These are phyloP conservation scores for Apotomis capreana DNA, from an alignment of 2,888 invertebrate genomes.

Conservation along the genomic window DNA sequence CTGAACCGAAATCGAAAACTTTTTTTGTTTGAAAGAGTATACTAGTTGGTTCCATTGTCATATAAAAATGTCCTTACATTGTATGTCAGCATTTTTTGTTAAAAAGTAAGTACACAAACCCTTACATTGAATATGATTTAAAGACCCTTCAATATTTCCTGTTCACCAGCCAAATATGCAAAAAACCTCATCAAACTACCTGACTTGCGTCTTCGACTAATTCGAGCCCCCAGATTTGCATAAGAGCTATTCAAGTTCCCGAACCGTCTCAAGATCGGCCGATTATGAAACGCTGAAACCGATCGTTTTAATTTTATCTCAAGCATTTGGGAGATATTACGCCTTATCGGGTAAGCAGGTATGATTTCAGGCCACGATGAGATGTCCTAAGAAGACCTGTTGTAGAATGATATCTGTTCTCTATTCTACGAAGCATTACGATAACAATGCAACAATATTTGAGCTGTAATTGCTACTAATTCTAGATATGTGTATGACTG, in stretches of 20 bases:
- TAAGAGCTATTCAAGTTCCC: constrained; percentile 70
- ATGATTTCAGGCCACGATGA: not conserved
- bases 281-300: constrained; percentile 63
- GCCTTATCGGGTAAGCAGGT: not conserved
- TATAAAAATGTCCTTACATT: too few species aligned
- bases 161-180: constrained; percentile 7
- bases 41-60: too few species aligned
- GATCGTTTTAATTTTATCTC: constrained; percentile 42
- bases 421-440: too few species aligned
- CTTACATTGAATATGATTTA: not conserved
- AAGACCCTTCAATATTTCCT: constrained; percentile 9
- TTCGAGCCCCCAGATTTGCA: constrained; percentile 58
- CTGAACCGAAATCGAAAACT: too few species aligned
- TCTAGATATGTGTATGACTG: too few species aligned
- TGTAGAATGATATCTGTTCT: not conserved
- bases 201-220: constrained; percentile 22
- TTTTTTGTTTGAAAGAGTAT: too few species aligned
- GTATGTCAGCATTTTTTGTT: too few species aligned
- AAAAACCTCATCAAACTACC: constrained; percentile 20
- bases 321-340: constrained; percentile 24
- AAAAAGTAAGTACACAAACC: not conserved
- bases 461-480: too few species aligned
- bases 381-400: not conserved
- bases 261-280: constrained; percentile 52
- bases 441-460: too few species aligned